Percentiles rank a stretch among this genome's conserved stretches.
These are phyloP conservation scores for Penaeus japonicus DNA, from an alignment of 1,140 invertebrate genomes.

Conservation along the genomic window DNA sequence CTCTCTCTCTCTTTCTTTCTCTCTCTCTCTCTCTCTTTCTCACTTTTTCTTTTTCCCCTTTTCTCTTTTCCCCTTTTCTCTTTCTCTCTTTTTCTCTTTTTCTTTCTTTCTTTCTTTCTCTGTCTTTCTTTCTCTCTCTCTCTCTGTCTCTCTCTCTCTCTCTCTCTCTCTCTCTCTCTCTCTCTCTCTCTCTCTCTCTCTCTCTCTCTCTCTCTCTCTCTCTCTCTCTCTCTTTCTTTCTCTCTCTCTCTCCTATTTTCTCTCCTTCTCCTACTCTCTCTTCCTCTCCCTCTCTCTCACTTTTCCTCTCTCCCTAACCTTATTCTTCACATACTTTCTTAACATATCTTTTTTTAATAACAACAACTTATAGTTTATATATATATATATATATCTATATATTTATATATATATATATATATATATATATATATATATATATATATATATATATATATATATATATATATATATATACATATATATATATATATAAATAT, in stretches of 20 bases:
- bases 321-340: not conserved
- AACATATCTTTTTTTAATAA: not conserved
- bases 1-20: not conserved
- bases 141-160: not conserved
- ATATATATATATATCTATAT: too few species aligned
- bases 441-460: too few species aligned
- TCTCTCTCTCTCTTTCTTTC: not conserved
- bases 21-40: not conserved
- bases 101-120: not conserved
- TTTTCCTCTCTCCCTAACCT: not conserved
- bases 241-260: not conserved
- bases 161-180: not conserved
- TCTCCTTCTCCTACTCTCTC: not conserved
- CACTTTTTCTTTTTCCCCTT: not conserved
- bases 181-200: not conserved
- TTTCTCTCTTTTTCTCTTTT: too few species aligned
- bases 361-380: too few species aligned
- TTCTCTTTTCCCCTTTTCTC: not conserved
- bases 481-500: too few species aligned
- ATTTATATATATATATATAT: too few species aligned
- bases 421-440: too few species aligned
- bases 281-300: not conserved
- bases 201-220: slow-evolving; percentile 9
- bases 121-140: not conserved
- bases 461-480: too few species aligned